phyloP scores from a whole-genome alignment of 2,113 vertebrate species.

The Psittacula cyanocephala region DNA sequence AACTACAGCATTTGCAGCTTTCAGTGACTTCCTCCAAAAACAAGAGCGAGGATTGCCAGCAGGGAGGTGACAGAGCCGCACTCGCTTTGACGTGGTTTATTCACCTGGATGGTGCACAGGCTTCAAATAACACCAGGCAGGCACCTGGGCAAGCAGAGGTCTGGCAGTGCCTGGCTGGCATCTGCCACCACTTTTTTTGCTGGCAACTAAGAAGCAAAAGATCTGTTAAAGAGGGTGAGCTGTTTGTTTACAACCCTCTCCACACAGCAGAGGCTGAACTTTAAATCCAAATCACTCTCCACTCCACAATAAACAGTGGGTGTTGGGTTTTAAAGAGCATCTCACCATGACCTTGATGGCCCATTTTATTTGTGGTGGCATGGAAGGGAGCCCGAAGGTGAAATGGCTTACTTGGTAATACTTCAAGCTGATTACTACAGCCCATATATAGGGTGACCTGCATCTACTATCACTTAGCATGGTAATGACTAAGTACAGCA shows the following conservation, averaged over 20 bases:
- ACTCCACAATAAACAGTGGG: not conserved
- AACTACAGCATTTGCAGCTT: slow-evolving; percentile 14
- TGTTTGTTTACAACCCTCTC: not conserved
- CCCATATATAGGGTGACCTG: slow-evolving; percentile 56
- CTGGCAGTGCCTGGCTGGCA: not conserved
- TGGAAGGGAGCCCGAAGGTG: slow-evolving; percentile 35
- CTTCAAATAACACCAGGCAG: not conserved
- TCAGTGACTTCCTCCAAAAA: not conserved
- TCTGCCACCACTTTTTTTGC: not conserved
- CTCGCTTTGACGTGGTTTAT: not conserved
- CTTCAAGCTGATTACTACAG: slow-evolving; percentile 49
- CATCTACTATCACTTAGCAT: slow-evolving; percentile 58
- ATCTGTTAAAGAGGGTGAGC: not conserved
- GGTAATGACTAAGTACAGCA: slow-evolving; percentile 50
- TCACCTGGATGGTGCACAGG: not conserved
- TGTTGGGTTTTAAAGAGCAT: slow-evolving; percentile 10
- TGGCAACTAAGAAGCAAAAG: not conserved
- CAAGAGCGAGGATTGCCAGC: not conserved
- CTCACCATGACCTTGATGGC: not conserved
- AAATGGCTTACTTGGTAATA: slow-evolving; percentile 50
- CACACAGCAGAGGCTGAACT: not conserved
- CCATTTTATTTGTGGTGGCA: not conserved
- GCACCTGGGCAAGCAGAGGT: not conserved
- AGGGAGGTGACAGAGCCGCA: not conserved
- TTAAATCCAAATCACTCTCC: not conserved